Evolutionary conservation across 2,113 vertebrate genomes (phyloP).

Genomic region (Solenodon paradoxus): DNA sequence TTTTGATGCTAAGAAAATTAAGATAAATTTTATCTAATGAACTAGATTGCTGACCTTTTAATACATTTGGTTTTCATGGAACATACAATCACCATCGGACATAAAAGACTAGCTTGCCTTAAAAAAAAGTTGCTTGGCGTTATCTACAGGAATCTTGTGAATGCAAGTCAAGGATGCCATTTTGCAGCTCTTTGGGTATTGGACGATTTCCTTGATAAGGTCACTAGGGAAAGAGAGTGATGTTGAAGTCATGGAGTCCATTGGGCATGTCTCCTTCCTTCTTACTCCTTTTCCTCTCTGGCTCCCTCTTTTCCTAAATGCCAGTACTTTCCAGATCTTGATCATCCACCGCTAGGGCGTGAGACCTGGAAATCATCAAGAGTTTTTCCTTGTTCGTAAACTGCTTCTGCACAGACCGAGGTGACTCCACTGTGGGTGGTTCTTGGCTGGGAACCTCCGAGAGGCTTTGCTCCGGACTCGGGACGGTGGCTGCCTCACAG

Average conservation of each 20-base stretch:
- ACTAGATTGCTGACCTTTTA: constrained; percentile 78
- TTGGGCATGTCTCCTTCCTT: background rate
- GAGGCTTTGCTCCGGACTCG: constrained; percentile 58
- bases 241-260: background rate
- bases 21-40: constrained; percentile 69
- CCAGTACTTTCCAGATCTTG: constrained; percentile 80
- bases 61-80: constrained; percentile 84
- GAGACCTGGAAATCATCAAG: constrained; percentile 87
- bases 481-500: constrained; percentile 69
- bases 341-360: constrained; percentile 77
- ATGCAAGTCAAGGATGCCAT: constrained; percentile 75
- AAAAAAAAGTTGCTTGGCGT: constrained; percentile 76
- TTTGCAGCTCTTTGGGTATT: constrained; percentile 86
- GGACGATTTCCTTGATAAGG: constrained; percentile 40
- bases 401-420: constrained; percentile 79
- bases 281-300: background rate
- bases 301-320: constrained; percentile 72
- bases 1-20: constrained; percentile 79
- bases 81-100: constrained; percentile 83
- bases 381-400: constrained; percentile 92
- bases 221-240: background rate
- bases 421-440: constrained; percentile 23
- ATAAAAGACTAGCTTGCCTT: constrained; percentile 73
- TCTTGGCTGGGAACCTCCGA: constrained; percentile 78
- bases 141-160: constrained; percentile 74